A percentile compares a stretch with the other conserved stretches of the same genome.
These are phyloP conservation scores for Deroptyus accipitrinus DNA, from an alignment of 2,113 vertebrate genomes.

Conservation along the genomic window DNA sequence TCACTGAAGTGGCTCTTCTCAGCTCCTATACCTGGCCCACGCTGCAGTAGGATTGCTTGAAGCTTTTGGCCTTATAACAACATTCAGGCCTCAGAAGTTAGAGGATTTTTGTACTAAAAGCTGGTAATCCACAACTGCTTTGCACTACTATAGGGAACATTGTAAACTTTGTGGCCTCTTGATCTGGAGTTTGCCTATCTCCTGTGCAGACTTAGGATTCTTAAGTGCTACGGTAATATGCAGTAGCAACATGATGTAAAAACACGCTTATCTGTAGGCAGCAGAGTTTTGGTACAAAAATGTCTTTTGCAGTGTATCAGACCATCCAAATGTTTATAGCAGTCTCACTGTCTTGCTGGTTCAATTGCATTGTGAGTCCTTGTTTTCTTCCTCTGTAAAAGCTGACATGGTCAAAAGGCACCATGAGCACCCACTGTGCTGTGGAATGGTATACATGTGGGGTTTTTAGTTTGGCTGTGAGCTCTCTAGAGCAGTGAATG, in stretches of 20 bases:
- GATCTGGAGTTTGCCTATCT: not conserved
- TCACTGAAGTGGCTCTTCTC: not conserved
- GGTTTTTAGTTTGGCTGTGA: not conserved
- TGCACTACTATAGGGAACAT: not conserved
- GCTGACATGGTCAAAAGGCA: not conserved
- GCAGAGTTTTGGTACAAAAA: not conserved
- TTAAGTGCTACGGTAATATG: not conserved
- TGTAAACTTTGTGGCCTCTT: not conserved
- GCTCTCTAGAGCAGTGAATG: not conserved
- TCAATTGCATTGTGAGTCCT: not conserved
- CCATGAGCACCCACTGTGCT: fast-evolving
- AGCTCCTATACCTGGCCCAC: not conserved
- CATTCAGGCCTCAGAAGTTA: not conserved
- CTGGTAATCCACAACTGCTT: not conserved
- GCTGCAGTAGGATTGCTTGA: not conserved
- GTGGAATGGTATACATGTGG: not conserved
- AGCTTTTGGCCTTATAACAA: not conserved
- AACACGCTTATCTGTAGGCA: not conserved
- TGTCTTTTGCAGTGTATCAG: not conserved
- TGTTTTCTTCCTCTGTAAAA: not conserved
- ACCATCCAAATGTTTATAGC: not conserved
- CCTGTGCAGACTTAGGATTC: not conserved
- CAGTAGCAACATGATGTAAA: not conserved
- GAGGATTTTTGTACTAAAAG: not conserved
- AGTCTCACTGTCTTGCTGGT: not conserved